Conservation (phyloP, 2,888 invertebrate genomes). For the Subacronicta megacephala region DNA sequence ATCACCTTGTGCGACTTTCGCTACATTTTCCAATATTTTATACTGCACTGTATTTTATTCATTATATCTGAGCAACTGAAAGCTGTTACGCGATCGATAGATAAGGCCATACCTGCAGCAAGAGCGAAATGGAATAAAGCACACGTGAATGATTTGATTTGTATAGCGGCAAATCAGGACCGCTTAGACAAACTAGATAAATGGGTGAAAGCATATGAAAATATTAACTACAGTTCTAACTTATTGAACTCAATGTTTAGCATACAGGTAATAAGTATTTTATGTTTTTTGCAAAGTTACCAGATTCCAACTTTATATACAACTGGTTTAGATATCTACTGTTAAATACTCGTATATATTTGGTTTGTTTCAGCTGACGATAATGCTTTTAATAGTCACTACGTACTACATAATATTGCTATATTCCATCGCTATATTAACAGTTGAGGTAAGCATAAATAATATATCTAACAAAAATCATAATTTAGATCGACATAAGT, state of each 20-base stretch:
- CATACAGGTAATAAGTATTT: constrained; percentile 63
- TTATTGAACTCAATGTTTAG: constrained; percentile 59
- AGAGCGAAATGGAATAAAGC: neutral
- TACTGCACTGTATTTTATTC: constrained; percentile 50
- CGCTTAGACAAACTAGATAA: constrained; percentile 48
- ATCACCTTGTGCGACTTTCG: constrained; percentile 49
- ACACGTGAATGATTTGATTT: neutral
- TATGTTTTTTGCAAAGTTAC: too few relatives aligned
- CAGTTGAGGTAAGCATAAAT: constrained; percentile 50
- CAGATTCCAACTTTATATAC: too few relatives aligned
- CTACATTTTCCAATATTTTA: constrained; percentile 57
- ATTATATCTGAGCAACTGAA: constrained; percentile 60
- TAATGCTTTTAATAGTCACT: constrained; percentile 55
- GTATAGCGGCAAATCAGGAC: constrained; percentile 1
- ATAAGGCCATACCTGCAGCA: constrained; percentile 20
- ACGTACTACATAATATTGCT: constrained; percentile 56
- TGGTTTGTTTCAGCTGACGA: constrained; percentile 59
- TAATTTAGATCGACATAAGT: too few relatives aligned
- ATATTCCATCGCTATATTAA: constrained; percentile 43
- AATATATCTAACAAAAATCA: too few relatives aligned
- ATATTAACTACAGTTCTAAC: constrained; percentile 54
- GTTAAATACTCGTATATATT: neutral
- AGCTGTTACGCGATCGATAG: constrained; percentile 50
- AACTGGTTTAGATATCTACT: too few relatives aligned
- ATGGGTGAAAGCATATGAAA: constrained; percentile 61